These are phyloP conservation scores for Sarcophaga rosellei DNA, from an alignment of 2,888 invertebrate genomes.

Conservation along the genomic window DNA sequence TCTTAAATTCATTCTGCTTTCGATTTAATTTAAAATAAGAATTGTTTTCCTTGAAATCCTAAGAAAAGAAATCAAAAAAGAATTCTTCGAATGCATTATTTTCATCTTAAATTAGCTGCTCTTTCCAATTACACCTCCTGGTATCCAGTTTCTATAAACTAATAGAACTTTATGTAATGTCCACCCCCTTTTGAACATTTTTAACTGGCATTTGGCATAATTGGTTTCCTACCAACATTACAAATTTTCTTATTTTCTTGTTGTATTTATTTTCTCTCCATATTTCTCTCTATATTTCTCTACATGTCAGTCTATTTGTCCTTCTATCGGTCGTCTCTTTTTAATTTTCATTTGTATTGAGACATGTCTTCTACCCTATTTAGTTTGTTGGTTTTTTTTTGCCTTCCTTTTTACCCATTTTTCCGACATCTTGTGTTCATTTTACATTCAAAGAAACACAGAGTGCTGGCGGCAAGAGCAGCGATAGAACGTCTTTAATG, in stretches of 20 bases:
- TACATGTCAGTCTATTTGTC: not conserved
- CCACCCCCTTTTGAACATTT: not conserved
- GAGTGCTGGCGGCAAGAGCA: too few relatives aligned
- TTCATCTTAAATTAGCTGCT: not conserved
- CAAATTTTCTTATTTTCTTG: not conserved
- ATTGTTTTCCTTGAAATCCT: too few relatives aligned
- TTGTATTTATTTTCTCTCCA: not conserved
- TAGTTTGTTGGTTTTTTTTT: not conserved
- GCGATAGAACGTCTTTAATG: slow-evolving; percentile 20
- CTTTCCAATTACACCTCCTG: not conserved
- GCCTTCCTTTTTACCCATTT: slow-evolving; percentile 7
- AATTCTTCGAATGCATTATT: not conserved
- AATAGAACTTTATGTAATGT: too few relatives aligned
- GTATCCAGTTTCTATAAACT: not conserved
- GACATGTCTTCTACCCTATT: not conserved
- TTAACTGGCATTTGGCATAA: slow-evolving; percentile 20
- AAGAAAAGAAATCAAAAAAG: not conserved
- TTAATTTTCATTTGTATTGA: not conserved
- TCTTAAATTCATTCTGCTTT: too few relatives aligned
- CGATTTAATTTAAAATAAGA: too few relatives aligned
- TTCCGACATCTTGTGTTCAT: not conserved
- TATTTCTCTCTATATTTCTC: not conserved
- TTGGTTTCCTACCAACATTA: slow-evolving; percentile 30
- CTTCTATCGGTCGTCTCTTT: not conserved
- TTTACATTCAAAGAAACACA: not conserved